Conservation (phyloP, 2,888 invertebrate genomes). For the Himalopsyche tibetana region DNA sequence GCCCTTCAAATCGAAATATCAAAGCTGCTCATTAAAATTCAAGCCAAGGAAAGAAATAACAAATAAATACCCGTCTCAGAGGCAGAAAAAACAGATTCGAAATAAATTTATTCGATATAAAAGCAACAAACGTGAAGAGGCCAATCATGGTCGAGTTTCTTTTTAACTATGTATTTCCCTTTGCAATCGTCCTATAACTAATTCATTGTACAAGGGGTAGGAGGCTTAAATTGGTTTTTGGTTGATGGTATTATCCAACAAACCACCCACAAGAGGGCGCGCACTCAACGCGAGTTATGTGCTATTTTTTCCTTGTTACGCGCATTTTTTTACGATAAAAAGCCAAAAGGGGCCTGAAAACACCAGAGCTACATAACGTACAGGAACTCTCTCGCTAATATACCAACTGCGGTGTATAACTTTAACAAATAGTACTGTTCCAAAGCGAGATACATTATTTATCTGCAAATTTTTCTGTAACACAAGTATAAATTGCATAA, state of each 20-base stretch:
- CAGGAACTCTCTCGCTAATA: too few species aligned
- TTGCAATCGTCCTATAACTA: constrained; percentile 26
- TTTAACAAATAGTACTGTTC: too few species aligned
- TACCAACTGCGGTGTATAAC: too few species aligned
- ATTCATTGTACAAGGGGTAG: not conserved
- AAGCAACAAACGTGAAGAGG: constrained; percentile 1
- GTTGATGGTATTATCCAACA: constrained; percentile 3
- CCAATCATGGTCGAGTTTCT: constrained; percentile 9
- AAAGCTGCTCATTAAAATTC: constrained; percentile 22
- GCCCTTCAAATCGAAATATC: not conserved
- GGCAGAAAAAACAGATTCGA: not conserved
- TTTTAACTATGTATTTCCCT: constrained; percentile 21
- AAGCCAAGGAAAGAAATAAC: not conserved
- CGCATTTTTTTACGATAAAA: constrained; percentile 13
- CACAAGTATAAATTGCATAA: too few species aligned
- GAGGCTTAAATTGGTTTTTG: constrained; percentile 10
- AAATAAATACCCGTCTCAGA: constrained; percentile 4
- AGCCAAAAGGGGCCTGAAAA: not conserved
- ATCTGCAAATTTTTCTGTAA: too few species aligned
- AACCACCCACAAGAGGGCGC: not conserved
- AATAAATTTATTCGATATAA: constrained; percentile 22
- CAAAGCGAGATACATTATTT: too few species aligned
- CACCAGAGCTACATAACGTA: too few species aligned
- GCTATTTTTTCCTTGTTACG: constrained; percentile 16
- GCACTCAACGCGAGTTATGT: constrained; percentile 31